Conservation (phyloP, 2,797 vertebrate species). For the Phaenicophaeus curvirostris region DNA sequence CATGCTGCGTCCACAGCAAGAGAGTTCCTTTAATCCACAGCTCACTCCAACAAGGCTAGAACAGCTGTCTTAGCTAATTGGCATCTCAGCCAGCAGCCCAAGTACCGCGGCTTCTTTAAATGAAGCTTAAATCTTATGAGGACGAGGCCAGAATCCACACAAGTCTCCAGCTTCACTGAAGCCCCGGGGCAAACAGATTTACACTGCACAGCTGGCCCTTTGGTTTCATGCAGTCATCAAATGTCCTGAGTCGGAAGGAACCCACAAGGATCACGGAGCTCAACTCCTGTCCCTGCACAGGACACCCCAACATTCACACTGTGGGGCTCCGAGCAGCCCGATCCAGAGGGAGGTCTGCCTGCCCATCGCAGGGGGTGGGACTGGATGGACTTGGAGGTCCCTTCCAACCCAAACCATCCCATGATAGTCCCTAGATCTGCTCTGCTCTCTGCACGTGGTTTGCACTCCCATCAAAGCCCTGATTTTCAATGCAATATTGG, state of each 20-base stretch:
- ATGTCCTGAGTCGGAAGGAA: too few species aligned
- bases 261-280: too few species aligned
- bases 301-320: too few species aligned
- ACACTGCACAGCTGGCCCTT: not conserved
- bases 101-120: not conserved
- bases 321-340: too few species aligned
- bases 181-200: not conserved
- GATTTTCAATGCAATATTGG: not conserved
- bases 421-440: too few species aligned
- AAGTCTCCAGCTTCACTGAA: not conserved
- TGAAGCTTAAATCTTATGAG: not conserved
- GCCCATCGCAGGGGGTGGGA: too few species aligned
- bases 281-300: too few species aligned
- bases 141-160: not conserved
- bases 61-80: not conserved
- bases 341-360: too few species aligned
- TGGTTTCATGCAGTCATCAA: too few species aligned
- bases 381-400: too few species aligned
- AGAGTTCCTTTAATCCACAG: not conserved
- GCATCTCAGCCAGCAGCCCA: not conserved
- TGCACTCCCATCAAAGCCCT: not conserved
- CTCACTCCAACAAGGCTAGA: not conserved
- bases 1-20: too few species aligned
- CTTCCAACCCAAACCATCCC: too few species aligned
- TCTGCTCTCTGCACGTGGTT: not conserved